Percentiles rank a stretch among this genome's conserved stretches.
phyloP scores from a whole-genome alignment of 2,113 vertebrate genomes.

The Oncorhynchus kisutch region DNA sequence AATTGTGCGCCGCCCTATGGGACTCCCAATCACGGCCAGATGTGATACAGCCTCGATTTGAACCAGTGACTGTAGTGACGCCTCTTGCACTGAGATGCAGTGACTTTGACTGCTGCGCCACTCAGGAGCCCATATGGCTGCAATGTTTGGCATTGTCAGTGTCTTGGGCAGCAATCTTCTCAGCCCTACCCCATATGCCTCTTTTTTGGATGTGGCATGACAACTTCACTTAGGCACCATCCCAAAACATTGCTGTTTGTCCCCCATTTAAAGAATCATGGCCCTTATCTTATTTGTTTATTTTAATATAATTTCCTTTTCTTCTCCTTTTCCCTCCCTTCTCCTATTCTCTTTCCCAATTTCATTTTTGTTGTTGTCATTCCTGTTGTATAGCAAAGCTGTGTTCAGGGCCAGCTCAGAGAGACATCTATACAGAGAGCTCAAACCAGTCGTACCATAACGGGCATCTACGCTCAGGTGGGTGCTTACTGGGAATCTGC shows the following conservation, averaged over 20 bases:
- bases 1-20: too few relatives aligned
- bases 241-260: neutral
- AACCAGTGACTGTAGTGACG: too few relatives aligned
- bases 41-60: too few relatives aligned
- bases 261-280: neutral
- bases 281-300: neutral
- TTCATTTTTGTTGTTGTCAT: conserved; percentile 51
- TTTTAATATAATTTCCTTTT: conserved; percentile 2
- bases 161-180: too few relatives aligned
- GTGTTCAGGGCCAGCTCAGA: conserved; percentile 79
- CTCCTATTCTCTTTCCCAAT: neutral
- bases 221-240: neutral
- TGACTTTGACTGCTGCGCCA: too few relatives aligned
- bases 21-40: too few relatives aligned
- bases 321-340: neutral
- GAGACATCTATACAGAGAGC: conserved; percentile 79
- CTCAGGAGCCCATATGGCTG: too few relatives aligned
- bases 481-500: conserved; percentile 61
- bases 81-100: too few relatives aligned
- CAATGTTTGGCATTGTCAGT: too few relatives aligned
- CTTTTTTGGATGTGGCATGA: neutral
- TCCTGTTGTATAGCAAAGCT: conserved; percentile 81
- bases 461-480: conserved; percentile 85
- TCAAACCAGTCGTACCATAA: conserved; percentile 79
- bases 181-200: neutral